Evolutionary conservation across 2,113 vertebrate species (phyloP).

Genomic region (Cheilinus undulatus): DNA sequence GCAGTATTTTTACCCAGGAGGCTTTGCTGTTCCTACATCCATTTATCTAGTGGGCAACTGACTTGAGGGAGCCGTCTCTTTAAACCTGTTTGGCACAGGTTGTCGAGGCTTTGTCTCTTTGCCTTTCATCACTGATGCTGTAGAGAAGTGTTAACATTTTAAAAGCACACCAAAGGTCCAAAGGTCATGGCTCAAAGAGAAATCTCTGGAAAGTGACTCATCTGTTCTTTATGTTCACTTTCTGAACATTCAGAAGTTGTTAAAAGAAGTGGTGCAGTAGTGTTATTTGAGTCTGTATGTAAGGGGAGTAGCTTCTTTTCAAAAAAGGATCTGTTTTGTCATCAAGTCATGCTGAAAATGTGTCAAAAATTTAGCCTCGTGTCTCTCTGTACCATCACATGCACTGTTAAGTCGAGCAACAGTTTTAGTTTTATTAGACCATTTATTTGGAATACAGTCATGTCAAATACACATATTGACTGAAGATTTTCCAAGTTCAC

Average conservation of each 20-base stretch:
- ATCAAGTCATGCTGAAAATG: not conserved
- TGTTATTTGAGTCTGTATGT: not conserved
- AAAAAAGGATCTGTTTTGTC: not conserved
- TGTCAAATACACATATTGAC: too few relatives aligned
- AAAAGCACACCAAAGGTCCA: slow-evolving; percentile 3
- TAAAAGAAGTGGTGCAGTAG: not conserved
- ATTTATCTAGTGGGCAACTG: slow-evolving; percentile 5
- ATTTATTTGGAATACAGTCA: too few relatives aligned
- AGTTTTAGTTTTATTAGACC: too few relatives aligned
- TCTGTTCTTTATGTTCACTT: not conserved
- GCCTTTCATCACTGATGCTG: slow-evolving; percentile 21
- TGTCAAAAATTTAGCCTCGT: not conserved
- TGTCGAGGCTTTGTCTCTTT: slow-evolving; percentile 10
- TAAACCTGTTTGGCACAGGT: not conserved
- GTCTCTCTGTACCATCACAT: too few relatives aligned
- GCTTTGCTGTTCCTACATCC: slow-evolving; percentile 24
- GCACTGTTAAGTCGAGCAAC: too few relatives aligned
- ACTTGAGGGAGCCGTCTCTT: slow-evolving; percentile 2
- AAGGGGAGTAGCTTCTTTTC: not conserved
- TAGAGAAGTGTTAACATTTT: slow-evolving; percentile 21
- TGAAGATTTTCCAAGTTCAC: too few relatives aligned
- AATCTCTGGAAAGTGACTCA: not conserved
- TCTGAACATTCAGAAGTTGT: not conserved
- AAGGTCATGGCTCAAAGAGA: slow-evolving; percentile 15
- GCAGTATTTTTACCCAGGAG: slow-evolving; percentile 19